Base-by-base conservation (phyloP, 2,888 invertebrate species). In the Latrodectus elegans region DNA sequence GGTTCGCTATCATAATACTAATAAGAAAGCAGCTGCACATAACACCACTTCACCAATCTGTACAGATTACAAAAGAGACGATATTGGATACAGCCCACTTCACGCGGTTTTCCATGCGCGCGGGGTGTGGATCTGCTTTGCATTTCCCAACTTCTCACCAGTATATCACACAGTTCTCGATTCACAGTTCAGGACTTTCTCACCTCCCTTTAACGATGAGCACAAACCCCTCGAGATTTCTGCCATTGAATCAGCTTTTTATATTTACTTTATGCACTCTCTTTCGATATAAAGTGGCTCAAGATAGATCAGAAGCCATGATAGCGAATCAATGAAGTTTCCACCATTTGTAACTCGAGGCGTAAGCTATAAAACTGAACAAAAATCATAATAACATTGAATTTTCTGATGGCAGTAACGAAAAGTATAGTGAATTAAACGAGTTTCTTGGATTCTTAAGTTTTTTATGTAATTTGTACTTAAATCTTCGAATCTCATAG, bases 1-100 rank as follows among this genome's bases (percentile, higher is more conserved):
- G 76, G 86, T 76, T 77, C 74, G 26, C 81, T 86, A 86, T 86
- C 76, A 86, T 76, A 86, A 86, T 86, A 86, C 86, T 86, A 81
- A 86, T 86, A 80, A 15, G 81, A 86, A 79, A 68, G 86, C 86
- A 86, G 86, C 86, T 86, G 86, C 64, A 67, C 60, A 78, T 65
- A 84, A 74, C 64, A 76, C 68, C 76, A 86, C 81, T 86, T 70
- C 17, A 85, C 64, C 85, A 75, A 85, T 75, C 85, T 85, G 79
- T 77, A 83, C 64, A 70, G 55, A 77, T 75, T 68, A 80, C 80
- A 86, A 81, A 67, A 67, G 70, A 53, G 14, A 64, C 75, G 86
- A 86, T 80, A 86, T 80, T 81, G 76, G 80, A 81, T 86, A 76
- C 86, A 86, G 86, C 68, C 60, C 60, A 82, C 82, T 82, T 80